phyloP scores from a whole-genome alignment of 2,797 vertebrate genomes.

The Sebastes vulpes region DNA sequence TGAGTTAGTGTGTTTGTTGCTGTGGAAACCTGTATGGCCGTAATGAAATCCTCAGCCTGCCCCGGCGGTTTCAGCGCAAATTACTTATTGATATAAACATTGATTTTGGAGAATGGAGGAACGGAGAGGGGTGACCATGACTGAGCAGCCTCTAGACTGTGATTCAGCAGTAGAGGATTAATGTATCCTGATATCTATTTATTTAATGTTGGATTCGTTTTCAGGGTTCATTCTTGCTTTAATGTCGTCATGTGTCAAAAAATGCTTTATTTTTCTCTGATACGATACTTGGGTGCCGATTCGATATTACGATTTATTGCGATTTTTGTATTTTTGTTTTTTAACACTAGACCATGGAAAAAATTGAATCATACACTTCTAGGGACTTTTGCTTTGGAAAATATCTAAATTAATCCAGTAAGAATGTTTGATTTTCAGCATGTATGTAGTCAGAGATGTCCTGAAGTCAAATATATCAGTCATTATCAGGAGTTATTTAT shows the following conservation, averaged over 20 bases:
- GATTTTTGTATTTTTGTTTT: no score
- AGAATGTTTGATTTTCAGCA: no score
- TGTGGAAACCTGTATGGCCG: background rate
- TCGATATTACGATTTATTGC: no score
- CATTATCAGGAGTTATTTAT: no score
- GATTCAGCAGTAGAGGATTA: background rate
- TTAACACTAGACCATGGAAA: no score
- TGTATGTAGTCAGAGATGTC: no score
- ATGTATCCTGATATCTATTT: background rate
- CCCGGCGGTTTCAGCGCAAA: background rate
- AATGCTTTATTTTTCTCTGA: no score
- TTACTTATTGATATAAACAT: conserved; percentile 41
- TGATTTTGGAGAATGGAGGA: conserved; percentile 15
- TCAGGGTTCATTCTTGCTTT: background rate
- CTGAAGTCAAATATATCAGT: no score
- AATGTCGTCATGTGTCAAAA: background rate
- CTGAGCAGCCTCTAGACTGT: background rate
- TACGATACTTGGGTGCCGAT: no score
- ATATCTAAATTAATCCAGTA: no score
- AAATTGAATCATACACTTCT: no score
- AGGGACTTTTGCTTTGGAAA: no score
- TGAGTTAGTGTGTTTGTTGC: background rate
- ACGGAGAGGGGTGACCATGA: background rate
- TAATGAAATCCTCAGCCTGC: conserved; percentile 10
- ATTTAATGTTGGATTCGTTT: background rate